phyloP scores from a whole-genome alignment of 2,113 vertebrate genomes.

The Struthidea cinerea region DNA sequence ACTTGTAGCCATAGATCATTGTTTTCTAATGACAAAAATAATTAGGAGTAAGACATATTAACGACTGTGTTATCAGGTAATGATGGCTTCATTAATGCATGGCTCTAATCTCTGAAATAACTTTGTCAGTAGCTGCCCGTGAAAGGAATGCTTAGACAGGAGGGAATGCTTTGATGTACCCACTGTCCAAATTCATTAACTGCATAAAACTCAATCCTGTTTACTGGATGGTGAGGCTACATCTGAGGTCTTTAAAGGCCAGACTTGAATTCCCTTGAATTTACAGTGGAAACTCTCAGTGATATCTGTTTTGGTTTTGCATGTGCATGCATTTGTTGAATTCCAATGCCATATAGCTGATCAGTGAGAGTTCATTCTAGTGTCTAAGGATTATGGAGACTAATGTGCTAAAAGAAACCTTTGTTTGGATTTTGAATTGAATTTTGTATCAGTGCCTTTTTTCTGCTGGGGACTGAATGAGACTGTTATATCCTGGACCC shows the following conservation, averaged over 20 bases:
- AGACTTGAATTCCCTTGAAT: background rate
- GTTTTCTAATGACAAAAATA: constrained; percentile 50
- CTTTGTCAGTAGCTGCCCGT: background rate
- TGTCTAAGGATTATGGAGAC: background rate
- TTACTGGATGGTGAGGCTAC: background rate
- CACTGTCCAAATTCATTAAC: constrained; percentile 21
- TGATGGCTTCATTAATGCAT: constrained; percentile 40
- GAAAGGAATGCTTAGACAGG: background rate
- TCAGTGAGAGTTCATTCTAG: background rate
- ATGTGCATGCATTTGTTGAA: background rate
- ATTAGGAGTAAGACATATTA: constrained; percentile 27
- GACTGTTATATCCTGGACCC: background rate
- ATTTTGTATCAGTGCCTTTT: background rate
- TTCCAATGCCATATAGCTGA: background rate
- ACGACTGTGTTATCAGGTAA: constrained; percentile 40
- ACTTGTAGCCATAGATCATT: background rate
- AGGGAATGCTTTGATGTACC: background rate
- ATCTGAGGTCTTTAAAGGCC: background rate
- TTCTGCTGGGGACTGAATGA: background rate
- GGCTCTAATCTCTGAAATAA: constrained; percentile 12
- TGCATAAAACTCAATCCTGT: background rate
- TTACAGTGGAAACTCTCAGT: background rate
- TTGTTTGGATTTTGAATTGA: background rate
- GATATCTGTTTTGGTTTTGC: background rate
- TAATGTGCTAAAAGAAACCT: background rate